A percentile compares a stretch with the other conserved stretches of the same genome.
Conservation (phyloP, 2,797 vertebrate species). For the Pitangus sulphuratus region DNA sequence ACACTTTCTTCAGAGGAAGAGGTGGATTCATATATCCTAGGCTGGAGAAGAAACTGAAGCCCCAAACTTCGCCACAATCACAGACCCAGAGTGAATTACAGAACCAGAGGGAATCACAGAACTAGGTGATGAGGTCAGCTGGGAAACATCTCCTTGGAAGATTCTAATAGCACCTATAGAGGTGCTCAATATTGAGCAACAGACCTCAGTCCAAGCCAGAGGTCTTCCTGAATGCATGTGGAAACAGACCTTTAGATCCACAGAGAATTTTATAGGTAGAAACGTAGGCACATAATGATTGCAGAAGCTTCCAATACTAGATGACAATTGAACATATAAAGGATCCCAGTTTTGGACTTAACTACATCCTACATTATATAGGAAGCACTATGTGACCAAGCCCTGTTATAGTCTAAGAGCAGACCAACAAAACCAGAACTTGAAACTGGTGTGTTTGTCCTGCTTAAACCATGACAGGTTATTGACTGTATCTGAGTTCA, state of each 20-base stretch:
- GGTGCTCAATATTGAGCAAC: neutral
- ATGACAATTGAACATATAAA: neutral
- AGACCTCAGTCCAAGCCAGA: neutral
- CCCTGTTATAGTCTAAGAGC: neutral
- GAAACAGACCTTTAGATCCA: neutral
- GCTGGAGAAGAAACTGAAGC: neutral
- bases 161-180: neutral
- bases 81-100: neutral
- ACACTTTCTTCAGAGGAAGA: neutral
- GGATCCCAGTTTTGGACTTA: neutral
- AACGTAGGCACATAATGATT: accelerated
- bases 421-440: neutral
- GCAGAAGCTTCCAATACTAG: neutral
- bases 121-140: neutral
- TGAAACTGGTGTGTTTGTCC: neutral
- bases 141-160: neutral
- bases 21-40: neutral
- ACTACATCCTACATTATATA: neutral
- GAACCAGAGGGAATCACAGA: neutral
- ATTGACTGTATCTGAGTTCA: neutral
- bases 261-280: neutral
- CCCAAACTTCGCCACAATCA: neutral
- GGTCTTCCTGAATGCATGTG: neutral
- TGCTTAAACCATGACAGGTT: neutral
- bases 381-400: neutral